Evolutionary conservation across 2,113 vertebrate species (phyloP).

Genomic region (Cnemophilus loriae): DNA sequence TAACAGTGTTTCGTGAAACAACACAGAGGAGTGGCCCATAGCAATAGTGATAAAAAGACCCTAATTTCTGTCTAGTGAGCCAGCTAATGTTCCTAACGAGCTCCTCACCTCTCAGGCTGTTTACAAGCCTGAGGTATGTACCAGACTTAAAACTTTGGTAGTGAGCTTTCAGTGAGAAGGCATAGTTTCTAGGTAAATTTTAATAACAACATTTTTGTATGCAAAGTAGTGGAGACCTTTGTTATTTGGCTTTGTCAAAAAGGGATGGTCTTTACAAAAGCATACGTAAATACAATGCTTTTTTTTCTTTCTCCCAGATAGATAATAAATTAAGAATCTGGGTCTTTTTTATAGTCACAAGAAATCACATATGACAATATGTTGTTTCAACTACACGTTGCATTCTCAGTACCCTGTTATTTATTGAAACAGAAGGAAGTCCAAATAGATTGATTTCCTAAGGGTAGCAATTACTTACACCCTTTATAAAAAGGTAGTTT

Average conservation of each 20-base stretch:
- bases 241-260: not conserved
- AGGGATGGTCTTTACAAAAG: not conserved
- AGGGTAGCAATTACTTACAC: not conserved
- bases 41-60: accelerated
- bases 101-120: not conserved
- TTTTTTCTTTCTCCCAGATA: not conserved
- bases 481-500: not conserved
- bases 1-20: not conserved
- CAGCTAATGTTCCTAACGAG: not conserved
- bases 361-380: not conserved
- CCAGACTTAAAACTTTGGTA: not conserved
- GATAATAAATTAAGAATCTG: not conserved
- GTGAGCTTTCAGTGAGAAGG: not conserved
- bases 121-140: not conserved
- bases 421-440: not conserved
- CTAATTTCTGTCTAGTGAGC: not conserved
- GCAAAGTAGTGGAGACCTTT: not conserved
- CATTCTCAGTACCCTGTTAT: not conserved
- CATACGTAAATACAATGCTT: accelerated
- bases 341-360: not conserved
- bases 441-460: not conserved
- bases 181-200: not conserved
- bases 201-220: not conserved
- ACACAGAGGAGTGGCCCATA: not conserved
- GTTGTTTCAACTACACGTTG: not conserved